A percentile compares a stretch with the other conserved stretches of the same genome.
phyloP scores from a whole-genome alignment of 1,140 invertebrate species.

The Heliconius hewitsoni region DNA sequence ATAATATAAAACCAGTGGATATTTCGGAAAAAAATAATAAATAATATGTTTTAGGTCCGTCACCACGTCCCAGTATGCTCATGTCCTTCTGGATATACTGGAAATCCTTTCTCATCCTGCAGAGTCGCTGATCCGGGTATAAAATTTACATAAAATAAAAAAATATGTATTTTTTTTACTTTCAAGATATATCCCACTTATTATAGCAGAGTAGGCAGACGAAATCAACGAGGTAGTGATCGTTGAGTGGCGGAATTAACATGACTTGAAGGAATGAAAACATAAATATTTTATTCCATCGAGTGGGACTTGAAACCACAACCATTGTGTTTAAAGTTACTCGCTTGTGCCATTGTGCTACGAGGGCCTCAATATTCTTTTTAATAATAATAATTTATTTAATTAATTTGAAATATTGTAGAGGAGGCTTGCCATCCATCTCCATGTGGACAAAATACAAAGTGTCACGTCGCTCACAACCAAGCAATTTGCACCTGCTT shows the following conservation, averaged over 20 bases:
- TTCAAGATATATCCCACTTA: neutral
- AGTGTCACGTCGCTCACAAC: slow-evolving; percentile 88
- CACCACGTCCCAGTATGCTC: slow-evolving; percentile 92
- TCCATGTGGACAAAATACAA: slow-evolving; percentile 90
- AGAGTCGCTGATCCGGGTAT: slow-evolving; percentile 84
- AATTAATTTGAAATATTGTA: slow-evolving; percentile 60
- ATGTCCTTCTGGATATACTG: slow-evolving; percentile 90
- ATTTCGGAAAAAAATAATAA: neutral
- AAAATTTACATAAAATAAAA: neutral
- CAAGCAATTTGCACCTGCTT: slow-evolving; percentile 89
- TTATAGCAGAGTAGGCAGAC: too few relatives aligned
- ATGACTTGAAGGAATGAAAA: too few relatives aligned
- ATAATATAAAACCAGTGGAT: neutral
- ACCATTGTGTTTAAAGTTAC: too few relatives aligned
- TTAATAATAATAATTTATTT: neutral
- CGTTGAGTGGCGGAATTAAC: too few relatives aligned
- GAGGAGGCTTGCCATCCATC: slow-evolving; percentile 90
- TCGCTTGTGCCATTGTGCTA: too few relatives aligned
- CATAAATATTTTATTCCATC: too few relatives aligned
- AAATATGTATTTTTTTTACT: neutral
- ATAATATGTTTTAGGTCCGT: slow-evolving; percentile 80
- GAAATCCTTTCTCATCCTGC: slow-evolving; percentile 88
- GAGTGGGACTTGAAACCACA: too few relatives aligned
- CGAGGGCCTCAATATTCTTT: too few relatives aligned
- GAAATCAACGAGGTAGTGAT: too few relatives aligned